Base-by-base conservation (phyloP, 2,113 vertebrate genomes). In the Terrapene triunguis region DNA sequence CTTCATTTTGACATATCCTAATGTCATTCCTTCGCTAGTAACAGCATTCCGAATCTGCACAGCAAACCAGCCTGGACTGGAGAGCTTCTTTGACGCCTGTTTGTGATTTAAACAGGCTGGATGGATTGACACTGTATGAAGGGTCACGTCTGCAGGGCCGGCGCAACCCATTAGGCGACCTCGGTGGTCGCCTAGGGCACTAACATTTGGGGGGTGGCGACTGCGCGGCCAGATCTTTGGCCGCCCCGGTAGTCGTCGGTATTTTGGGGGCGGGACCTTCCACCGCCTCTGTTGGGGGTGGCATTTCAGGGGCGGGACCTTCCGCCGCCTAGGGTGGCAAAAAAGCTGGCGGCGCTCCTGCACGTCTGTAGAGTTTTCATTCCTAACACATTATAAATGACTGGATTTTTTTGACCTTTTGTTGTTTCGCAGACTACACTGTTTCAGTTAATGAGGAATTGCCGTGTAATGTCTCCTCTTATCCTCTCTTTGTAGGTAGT, bases 121-220 rank as follows among this genome's bases (percentile, higher is more conserved):
- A 3, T 17, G 48, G 51, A 35, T 17, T 48, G 57, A 82, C 4
- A 42, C 10, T 10, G 47, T 0, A 0, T 22, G 22, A 17, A 0
- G 2, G 44, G 27, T 62, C 69, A 21, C 10, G 27, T 35, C 82
- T 79, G 53, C 44, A 44, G 44, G 44, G 44, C 44, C 44, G 44
- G 44, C 44, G 44, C 44, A 44, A 44, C 44, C 6, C 44, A 44
- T 44, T 44, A 44, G 6, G 44, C 44, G 44, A 6, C 44, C 44
- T 44, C 6, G 44, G 44, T 6, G 44, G 44, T 44, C 44, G 44
- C 44, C 44, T 44, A 44, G 44, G 44, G 44, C 44, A 6, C 44
- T 44, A 44, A 44, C 44, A 44, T 44, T 44, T 44, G 44, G 44
- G 44, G 44, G 44, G 44, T 6, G 6, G 44, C 44, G 44, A 44